phyloP scores from a whole-genome alignment of 1,140 invertebrate species.

The Drosophila aff. region DNA sequence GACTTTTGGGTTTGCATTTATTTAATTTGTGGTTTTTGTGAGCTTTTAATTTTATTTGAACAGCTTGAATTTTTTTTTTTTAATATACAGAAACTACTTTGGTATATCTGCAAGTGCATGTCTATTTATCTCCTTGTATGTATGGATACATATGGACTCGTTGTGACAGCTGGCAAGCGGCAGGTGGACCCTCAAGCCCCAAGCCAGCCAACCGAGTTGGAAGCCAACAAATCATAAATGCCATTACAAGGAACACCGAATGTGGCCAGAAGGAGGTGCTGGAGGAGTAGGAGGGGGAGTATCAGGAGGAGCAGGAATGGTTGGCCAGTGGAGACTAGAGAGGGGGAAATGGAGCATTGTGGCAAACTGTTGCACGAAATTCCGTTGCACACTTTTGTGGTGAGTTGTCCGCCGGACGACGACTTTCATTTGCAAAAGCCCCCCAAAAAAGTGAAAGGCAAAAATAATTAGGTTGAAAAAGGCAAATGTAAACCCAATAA shows the following conservation, averaged over 20 bases:
- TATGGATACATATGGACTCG: constrained; percentile 36
- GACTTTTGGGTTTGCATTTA: background rate
- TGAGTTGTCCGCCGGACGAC: constrained; percentile 13
- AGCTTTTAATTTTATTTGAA: background rate
- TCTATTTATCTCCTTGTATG: constrained; percentile 13
- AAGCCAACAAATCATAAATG: constrained; percentile 77
- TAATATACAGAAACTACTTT: fast-evolving
- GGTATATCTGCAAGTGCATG: constrained; percentile 1
- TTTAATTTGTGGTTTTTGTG: background rate
- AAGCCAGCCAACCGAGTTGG: constrained; percentile 24
- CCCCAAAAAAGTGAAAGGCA: background rate
- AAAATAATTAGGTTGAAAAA: constrained; percentile 22
- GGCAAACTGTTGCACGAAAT: constrained; percentile 48
- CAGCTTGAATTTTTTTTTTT: background rate
- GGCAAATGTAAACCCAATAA: constrained; percentile 6
- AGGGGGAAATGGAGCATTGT: background rate
- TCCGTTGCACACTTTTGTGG: constrained; percentile 20
- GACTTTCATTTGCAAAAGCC: background rate
- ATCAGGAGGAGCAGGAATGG: background rate
- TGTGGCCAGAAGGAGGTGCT: background rate
- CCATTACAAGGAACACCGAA: constrained; percentile 45
- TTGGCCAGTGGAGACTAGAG: background rate
- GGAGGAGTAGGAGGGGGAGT: too few relatives aligned
- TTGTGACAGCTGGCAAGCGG: constrained; percentile 52
- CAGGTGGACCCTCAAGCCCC: constrained; percentile 26